Conservation (phyloP, 2,797 vertebrate species). For the Anabas testudineus region DNA sequence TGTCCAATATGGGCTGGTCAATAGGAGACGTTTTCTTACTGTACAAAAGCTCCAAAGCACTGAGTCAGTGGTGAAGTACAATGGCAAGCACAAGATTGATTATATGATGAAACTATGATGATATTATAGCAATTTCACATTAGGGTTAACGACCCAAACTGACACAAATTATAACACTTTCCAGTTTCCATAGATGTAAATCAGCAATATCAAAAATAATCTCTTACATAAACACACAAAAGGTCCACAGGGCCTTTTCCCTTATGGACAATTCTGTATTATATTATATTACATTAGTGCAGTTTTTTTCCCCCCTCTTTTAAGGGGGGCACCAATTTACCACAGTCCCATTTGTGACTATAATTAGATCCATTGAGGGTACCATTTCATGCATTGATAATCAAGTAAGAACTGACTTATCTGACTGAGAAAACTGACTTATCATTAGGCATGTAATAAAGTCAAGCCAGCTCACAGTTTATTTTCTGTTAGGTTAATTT, state of each 20-base stretch:
- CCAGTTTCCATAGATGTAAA: no score
- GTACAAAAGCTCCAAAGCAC: neutral
- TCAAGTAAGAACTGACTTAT: neutral
- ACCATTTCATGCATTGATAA: neutral
- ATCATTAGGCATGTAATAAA: neutral
- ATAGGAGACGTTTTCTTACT: neutral
- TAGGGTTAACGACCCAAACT: neutral
- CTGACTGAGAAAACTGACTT: neutral
- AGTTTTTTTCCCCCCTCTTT: no score
- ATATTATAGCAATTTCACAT: neutral
- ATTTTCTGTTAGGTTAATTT: neutral
- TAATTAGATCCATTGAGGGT: neutral
- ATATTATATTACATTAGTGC: no score
- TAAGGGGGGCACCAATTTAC: neutral
- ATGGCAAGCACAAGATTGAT: neutral
- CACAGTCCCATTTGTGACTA: neutral
- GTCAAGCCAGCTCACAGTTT: neutral
- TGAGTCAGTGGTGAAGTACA: neutral
- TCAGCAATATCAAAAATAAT: no score
- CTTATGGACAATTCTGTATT: no score
- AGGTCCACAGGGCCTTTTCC: constrained; percentile 33
- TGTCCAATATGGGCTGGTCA: neutral
- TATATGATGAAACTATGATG: neutral
- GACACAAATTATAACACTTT: neutral
- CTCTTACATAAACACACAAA: constrained; percentile 3